Evolutionary conservation across 2,113 vertebrate species (phyloP).

Genomic region (Pycnonotus jocosus): DNA sequence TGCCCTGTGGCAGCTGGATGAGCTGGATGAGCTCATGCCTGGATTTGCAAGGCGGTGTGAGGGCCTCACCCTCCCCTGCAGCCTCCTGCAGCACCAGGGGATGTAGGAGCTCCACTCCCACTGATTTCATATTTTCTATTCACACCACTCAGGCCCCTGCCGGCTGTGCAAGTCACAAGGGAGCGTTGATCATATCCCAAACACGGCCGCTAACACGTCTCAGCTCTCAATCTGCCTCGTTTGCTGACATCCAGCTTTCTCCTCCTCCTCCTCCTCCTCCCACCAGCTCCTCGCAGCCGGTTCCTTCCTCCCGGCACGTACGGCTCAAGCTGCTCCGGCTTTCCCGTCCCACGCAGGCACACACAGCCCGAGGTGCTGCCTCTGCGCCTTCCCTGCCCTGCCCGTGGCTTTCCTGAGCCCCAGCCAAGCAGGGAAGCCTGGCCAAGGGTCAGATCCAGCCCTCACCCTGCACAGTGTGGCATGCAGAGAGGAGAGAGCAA

Average conservation of each 20-base stretch:
- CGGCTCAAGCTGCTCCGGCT: background rate
- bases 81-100: background rate
- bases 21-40: background rate
- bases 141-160: background rate
- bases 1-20: background rate
- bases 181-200: background rate
- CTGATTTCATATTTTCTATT: background rate
- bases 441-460: background rate
- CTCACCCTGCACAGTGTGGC: fast-evolving
- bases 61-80: background rate
- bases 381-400: background rate
- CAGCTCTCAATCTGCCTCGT: conserved; percentile 26
- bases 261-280: conserved; percentile 25
- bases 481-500: background rate
- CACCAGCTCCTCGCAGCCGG: conserved; percentile 13
- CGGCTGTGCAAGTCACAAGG: conserved; percentile 33
- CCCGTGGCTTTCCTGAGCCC: background rate
- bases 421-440: background rate
- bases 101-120: background rate
- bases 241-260: conserved; percentile 31
- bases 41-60: background rate
- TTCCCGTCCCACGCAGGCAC: background rate
- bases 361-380: background rate
- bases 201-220: background rate
- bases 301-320: background rate